These are phyloP conservation scores for Mormyrus proboscirostris DNA, from an alignment of 2,797 vertebrate species.

Conservation along the genomic window DNA sequence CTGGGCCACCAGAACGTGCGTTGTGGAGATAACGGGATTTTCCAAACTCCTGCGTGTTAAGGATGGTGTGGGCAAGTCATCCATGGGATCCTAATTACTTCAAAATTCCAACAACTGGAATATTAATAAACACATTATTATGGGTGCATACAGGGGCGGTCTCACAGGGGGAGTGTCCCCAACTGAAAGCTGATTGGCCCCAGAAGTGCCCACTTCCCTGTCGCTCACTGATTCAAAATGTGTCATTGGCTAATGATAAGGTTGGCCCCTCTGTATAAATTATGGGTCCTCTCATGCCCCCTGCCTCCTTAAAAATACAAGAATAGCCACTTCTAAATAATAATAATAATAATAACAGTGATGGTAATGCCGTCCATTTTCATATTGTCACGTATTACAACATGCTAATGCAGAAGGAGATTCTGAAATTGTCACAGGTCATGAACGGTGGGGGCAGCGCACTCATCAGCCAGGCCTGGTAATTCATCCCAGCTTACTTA, in stretches of 20 bases:
- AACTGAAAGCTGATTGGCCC: not conserved
- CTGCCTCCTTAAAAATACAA: not conserved
- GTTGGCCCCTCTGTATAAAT: not conserved
- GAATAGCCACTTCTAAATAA: slow-evolving; percentile 34
- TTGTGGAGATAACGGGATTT: slow-evolving; percentile 63
- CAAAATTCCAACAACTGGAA: slow-evolving; percentile 47
- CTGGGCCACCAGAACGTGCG: slow-evolving; percentile 48
- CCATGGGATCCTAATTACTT: slow-evolving; percentile 43
- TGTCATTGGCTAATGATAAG: not conserved
- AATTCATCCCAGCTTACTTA: slow-evolving; percentile 50
- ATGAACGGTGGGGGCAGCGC: slow-evolving; percentile 41
- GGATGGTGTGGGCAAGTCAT: slow-evolving; percentile 45
- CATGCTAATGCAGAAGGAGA: slow-evolving; percentile 49
- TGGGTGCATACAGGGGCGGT: not conserved
- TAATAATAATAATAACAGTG: slow-evolving; percentile 48
- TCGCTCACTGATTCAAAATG: not conserved
- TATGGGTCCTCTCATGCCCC: not conserved
- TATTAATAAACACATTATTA: slow-evolving; percentile 25
- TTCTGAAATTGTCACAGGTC: slow-evolving; percentile 52
- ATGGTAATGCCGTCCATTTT: not conserved
- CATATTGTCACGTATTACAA: slow-evolving; percentile 46
- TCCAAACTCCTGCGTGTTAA: slow-evolving; percentile 45
- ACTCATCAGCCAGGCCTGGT: slow-evolving; percentile 55
- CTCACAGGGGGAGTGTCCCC: not conserved
- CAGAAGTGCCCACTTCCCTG: not conserved